Evolutionary conservation across 2,113 vertebrate genomes (phyloP).

Genomic region (Felis chaus): DNA sequence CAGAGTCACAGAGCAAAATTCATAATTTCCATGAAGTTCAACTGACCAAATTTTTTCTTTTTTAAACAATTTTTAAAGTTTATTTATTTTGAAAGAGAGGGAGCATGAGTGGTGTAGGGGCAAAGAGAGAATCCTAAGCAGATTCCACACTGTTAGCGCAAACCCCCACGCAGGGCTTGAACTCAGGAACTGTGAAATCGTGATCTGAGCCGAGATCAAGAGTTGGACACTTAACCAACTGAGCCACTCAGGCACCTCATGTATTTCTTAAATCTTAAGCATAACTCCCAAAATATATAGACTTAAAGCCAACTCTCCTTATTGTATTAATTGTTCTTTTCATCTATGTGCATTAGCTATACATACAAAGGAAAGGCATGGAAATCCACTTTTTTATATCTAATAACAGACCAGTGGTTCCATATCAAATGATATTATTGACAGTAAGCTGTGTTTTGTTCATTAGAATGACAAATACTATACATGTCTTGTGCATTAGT

Average conservation of each 20-base stretch:
- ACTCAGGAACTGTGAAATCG: no score
- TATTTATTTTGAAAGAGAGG: no score
- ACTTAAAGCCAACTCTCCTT: not conserved
- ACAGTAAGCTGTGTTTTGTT: not conserved
- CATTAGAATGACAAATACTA: not conserved
- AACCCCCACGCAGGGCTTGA: no score
- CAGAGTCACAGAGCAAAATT: not conserved
- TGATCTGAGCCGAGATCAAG: no score
- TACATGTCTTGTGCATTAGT: not conserved
- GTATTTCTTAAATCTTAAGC: not conserved
- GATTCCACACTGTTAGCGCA: no score
- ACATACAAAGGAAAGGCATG: not conserved
- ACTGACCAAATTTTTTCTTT: not conserved
- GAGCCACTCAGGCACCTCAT: no score
- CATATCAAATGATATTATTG: not conserved
- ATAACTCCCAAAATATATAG: not conserved
- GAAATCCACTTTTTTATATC: not conserved
- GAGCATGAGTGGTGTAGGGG: no score
- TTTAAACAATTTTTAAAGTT: no score
- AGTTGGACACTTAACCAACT: no score
- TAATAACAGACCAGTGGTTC: not conserved
- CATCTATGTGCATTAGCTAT: not conserved
- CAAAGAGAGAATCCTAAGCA: no score
- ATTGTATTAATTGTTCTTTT: not conserved
- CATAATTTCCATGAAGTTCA: not conserved